Evolutionary conservation across 2,888 invertebrate genomes (phyloP), one percentile per base, ranked within the genome.

Genomic region (Yponomeuta plumbellus): DNA sequence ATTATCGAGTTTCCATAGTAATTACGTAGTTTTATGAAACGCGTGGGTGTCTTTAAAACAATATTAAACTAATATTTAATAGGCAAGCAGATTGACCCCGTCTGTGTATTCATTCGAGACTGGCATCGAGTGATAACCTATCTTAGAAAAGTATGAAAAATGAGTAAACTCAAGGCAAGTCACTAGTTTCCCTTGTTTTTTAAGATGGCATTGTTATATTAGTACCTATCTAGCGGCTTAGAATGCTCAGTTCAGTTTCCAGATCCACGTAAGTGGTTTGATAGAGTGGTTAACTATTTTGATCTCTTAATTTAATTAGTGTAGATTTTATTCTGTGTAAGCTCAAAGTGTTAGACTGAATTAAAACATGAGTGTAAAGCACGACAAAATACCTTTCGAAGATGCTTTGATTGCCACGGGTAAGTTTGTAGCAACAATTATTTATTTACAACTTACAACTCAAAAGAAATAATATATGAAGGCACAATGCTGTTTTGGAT

Each of bases 321-420:
- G 17, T 17, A 52, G 17, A 2, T 44, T 44, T 44, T 4, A 3
- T 17, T 44, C 17, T 13, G 44, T 44, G 13, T 44, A 5, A 44
- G 44, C 4, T 17, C 17, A 17, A 17, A 52, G 3, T 52, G 17
- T 17, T 17, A 13, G 1, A 52, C 17, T 4, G 1, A 52, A 52
- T 3, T 44, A 61, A 8, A 39, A 56, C 73, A 70, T 68, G 80
- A 67, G 68, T 39, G 72, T 64, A 11, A 81, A 78, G 70, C 52
- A 67, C n/a, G 75, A 76, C 2, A 78, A 76, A 68, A 77, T 83
- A 52, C 67, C 75, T 0, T 85, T 79, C 68, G 84, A 85, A 69
- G 80, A 84, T 64, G 84, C 84, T 0, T 69, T 85, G 52, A 71
- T 72, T 58, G 76, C 80, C 78, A 79, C 84, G 67, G 84, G 85